Percentiles rank a stretch among this genome's conserved stretches.
Conservation (phyloP, 2,797 vertebrate genomes). For the Peromyscus melanophrys region DNA sequence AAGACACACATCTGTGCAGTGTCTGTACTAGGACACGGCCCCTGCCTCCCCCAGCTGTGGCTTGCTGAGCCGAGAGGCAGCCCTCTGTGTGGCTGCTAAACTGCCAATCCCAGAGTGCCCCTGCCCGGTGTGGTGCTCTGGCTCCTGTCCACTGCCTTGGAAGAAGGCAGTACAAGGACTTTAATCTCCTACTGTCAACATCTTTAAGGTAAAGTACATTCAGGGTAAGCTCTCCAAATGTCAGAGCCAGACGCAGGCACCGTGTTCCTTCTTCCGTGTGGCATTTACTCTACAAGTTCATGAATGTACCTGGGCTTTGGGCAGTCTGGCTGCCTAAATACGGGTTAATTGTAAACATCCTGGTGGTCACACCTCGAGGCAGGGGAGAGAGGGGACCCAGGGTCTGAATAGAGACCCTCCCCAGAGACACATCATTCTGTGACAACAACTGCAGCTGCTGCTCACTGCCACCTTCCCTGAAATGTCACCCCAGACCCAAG, state of each 20-base stretch:
- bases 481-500: background rate
- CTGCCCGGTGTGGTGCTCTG: background rate
- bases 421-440: background rate
- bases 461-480: background rate
- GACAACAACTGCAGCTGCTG: background rate
- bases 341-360: constrained; percentile 88
- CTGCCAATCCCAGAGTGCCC: background rate
- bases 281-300: constrained; percentile 92
- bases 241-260: constrained; percentile 90
- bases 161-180: constrained; percentile 89
- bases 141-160: constrained; percentile 85
- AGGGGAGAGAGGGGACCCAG: constrained; percentile 3
- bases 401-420: constrained; percentile 33
- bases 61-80: background rate
- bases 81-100: background rate
- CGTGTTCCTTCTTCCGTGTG: constrained; percentile 90
- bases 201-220: constrained; percentile 92
- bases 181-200: constrained; percentile 94
- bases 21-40: fast-evolving
- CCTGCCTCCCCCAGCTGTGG: background rate
- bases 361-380: constrained; percentile 66
- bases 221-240: constrained; percentile 94
- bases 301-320: constrained; percentile 87
- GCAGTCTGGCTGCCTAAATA: constrained; percentile 83
- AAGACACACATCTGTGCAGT: background rate